Evolutionary conservation across 2,113 vertebrate species (phyloP), one percentile per base, ranked within the genome.

Genomic region (Pseudorasbora parva): DNA sequence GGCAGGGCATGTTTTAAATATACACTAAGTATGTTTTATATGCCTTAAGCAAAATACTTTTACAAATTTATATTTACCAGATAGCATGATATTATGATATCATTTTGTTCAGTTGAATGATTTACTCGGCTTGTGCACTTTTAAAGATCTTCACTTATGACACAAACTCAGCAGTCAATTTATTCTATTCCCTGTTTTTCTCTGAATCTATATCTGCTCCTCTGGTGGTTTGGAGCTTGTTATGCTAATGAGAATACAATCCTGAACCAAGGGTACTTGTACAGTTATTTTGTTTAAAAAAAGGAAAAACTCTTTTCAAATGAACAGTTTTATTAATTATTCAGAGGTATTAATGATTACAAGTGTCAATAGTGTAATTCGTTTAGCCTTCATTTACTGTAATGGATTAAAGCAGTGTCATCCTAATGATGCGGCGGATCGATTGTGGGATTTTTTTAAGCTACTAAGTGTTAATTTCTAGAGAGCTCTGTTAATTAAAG

Each of bases 321-420:
- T 74, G 82, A 88, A 83, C 76, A 80, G 47, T 68, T 78, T 85
- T 91, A 84, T 72, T 72, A 93, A 91, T 92, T 86, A 92, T 92
- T 91, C 82, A 88, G 83, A 68, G 60, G 81, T 37, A 57, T 85
- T 89, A 91, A 91, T 92, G 89, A 91, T n/a, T n/a, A n/a, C n/a
- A n/a, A 84, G 56, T 90, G 81, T 92, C 91, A 88, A 91, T 93
- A 89, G 56, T 76, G 45, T 89, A 86, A 90, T 88, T 90, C 89
- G 86, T 66, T 72, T 82, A 86, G 84, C 45, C 37, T 78, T 69
- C 85, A 86, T 90, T 84, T 89, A 83, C 78, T 49, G 71, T 84
- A 82, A 92, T 90, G 82, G 83, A 86, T 91, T 49, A 80, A 74
- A 82, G 80, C 75, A 47, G 83, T 83, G n/a, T 47, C 41, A 84